Conservation (phyloP, 1,140 invertebrate species). For the Macrotrachela quadricornifera region DNA sequence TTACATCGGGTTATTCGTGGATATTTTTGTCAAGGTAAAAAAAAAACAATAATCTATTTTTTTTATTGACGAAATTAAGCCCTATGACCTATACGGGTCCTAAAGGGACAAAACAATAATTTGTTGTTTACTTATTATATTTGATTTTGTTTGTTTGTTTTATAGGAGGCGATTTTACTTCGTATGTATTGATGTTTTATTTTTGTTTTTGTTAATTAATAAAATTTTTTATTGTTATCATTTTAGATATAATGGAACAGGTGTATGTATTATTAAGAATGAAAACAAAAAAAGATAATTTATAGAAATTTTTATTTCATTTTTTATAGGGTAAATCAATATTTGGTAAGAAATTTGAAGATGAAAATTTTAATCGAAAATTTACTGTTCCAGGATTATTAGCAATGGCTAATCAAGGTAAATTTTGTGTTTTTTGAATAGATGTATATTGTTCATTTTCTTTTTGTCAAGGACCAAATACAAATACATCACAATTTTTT, state of each 20-base stretch:
- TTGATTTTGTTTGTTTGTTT: conserved; percentile 81
- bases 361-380: conserved; percentile 21
- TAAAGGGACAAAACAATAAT: conserved; percentile 31
- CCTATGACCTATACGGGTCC: conserved; percentile 69
- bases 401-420: conserved; percentile 37
- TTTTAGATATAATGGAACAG: conserved; percentile 6
- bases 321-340: conserved; percentile 14
- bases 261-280: background rate
- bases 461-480: conserved; percentile 71
- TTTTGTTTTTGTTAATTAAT: no score
- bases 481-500: conserved; percentile 33
- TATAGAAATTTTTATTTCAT: no score
- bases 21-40: background rate
- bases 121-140: conserved; percentile 31
- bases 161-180: conserved; percentile 45
- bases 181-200: no score
- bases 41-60: no score
- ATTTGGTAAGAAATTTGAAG: conserved; percentile 25
- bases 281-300: no score
- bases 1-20: conserved; percentile 54
- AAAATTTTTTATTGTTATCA: no score
- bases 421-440: conserved; percentile 12
- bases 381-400: conserved; percentile 29
- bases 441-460: conserved; percentile 34
- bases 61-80: conserved; percentile 16